Evolutionary conservation across 2,113 vertebrate genomes (phyloP), one percentile per base, ranked within the genome.

Genomic region (Aptenodytes forsteri): DNA sequence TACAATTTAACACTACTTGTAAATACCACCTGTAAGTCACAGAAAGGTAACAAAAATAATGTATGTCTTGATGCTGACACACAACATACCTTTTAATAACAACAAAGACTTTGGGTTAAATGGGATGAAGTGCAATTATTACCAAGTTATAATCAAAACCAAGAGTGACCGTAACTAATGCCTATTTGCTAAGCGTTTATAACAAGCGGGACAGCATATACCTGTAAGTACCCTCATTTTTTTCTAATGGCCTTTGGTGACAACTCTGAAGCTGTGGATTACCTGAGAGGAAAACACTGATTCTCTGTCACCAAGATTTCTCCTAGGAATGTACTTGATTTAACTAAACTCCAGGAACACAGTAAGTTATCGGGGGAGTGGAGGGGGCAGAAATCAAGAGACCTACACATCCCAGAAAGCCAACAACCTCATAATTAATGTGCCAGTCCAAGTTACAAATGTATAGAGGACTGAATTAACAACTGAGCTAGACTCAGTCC

Each of bases 281-380:
- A 67, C 26, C 23, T 19, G 18, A 54, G 22, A 64, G 27, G 26
- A 64, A 72, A 85, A 72, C 6, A 54, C 12, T 18, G 47, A 59
- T 36, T 55, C n/a, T 38, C 29, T 50, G 10, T 22, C 77, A 40
- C 13, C 26, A 79, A 36, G 21, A 16, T 65, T 72, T 64, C 38
- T 52, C 21, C 22, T 32, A 56, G 13, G 15, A 76, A 77, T 34
- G 14, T 49, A 34, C 18, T 36, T 44, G 47, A 85, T 47, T 89
- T 81, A 89, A 49, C 29, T 52, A 4, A 88, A 82, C 9, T 52
- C 44, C n/a, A 67, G 27, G 29, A 89, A 84, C 11, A 70, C 9
- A 77, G 0, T 6, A 52, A n/a, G 34, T 19, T 81, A 52, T 49
- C 0, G 0, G 34, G 10, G 34, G 42, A 42, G 42, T 15, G 42